Percentiles rank a stretch among this genome's conserved stretches.
Conservation (phyloP, 2,888 invertebrate species). For the Chesias legatella region DNA sequence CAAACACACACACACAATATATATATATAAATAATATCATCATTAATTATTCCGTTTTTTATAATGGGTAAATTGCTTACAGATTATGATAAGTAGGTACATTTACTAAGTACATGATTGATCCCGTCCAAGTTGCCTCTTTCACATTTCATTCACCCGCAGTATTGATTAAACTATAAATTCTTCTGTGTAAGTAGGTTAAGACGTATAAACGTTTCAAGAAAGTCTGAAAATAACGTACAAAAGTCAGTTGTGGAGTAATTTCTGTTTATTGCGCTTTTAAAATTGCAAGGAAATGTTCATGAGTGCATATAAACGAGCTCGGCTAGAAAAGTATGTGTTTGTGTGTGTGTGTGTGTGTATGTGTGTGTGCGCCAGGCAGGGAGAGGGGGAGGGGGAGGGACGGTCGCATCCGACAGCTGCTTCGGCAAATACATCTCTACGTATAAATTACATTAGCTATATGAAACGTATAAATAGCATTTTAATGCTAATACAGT, state of each 20-base stretch:
- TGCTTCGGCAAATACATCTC: conserved; percentile 65
- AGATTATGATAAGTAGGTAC: too few relatives aligned
- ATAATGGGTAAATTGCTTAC: too few relatives aligned
- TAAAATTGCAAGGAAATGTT: conserved; percentile 5
- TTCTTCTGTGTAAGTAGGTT: not conserved
- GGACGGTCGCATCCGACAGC: conserved; percentile 55
- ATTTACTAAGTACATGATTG: too few relatives aligned
- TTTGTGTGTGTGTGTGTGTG: conserved; percentile 18
- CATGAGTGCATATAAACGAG: not conserved
- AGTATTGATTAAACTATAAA: not conserved
- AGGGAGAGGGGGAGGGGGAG: too few relatives aligned
- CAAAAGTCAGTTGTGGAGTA: not conserved
- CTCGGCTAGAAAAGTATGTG: conserved; percentile 1
- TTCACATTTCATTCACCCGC: not conserved
- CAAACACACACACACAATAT: too few relatives aligned
- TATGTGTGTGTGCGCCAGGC: conserved; percentile 41
- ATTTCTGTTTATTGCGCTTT: not conserved
- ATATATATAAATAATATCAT: too few relatives aligned
- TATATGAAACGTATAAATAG: conserved; percentile 34
- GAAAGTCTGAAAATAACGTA: not conserved
- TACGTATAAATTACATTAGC: conserved; percentile 46
- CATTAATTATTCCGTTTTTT: too few relatives aligned
- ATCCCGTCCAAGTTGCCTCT: not conserved
- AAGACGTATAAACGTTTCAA: not conserved
- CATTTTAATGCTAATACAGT: conserved; percentile 43